These are phyloP conservation scores for Rhopalosiphum padi DNA, from an alignment of 1,140 invertebrate species.

Conservation along the genomic window DNA sequence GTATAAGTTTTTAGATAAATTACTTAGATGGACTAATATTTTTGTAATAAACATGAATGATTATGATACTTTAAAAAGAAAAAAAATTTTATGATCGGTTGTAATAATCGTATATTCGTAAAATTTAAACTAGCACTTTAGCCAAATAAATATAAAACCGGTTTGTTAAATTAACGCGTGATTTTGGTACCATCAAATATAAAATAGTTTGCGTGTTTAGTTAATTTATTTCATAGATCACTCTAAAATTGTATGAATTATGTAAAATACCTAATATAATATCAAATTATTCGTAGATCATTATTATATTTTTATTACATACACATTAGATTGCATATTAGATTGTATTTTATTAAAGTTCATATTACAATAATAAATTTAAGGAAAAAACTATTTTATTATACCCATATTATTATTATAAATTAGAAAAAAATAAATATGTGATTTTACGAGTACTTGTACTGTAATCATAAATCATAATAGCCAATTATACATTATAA, in stretches of 20 bases:
- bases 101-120: neutral
- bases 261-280: neutral
- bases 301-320: neutral
- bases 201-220: neutral
- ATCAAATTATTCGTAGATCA: neutral
- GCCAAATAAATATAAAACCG: neutral
- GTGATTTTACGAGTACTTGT: neutral
- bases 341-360: neutral
- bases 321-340: neutral
- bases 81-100: neutral
- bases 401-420: neutral
- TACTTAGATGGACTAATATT: neutral
- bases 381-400: neutral
- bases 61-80: neutral
- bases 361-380: neutral
- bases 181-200: neutral
- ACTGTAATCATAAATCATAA: neutral
- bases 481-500: neutral
- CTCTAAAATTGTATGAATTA: neutral
- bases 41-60: neutral
- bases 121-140: neutral
- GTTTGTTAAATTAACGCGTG: neutral
- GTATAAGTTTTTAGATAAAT: neutral
- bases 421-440: neutral
- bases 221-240: constrained; percentile 13